A percentile compares a stretch with the other conserved stretches of the same genome.
phyloP scores from a whole-genome alignment of 2,888 invertebrate species.

The Napeogenes sylphis region DNA sequence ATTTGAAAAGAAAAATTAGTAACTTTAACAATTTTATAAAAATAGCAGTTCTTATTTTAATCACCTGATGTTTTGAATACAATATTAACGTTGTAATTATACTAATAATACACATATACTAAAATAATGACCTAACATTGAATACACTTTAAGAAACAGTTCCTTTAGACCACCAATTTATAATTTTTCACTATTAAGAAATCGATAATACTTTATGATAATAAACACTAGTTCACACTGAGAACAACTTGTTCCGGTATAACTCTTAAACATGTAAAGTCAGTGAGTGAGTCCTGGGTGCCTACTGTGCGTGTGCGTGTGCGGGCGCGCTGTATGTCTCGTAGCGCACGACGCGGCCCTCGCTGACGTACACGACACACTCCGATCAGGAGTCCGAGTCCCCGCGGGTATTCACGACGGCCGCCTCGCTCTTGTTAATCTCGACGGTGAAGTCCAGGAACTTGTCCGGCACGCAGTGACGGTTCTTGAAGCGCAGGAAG shows the following conservation, averaged over 20 bases:
- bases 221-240: background rate
- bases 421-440: slow-evolving; percentile 28
- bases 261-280: no score
- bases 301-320: slow-evolving; percentile 5
- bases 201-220: background rate
- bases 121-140: no score
- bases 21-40: no score
- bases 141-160: no score
- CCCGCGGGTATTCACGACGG: slow-evolving; percentile 11
- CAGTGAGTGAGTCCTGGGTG: background rate
- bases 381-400: slow-evolving; percentile 34
- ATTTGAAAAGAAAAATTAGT: no score
- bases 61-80: no score
- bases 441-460: slow-evolving; percentile 45
- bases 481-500: slow-evolving; percentile 56
- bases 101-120: no score
- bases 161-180: no score
- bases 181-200: background rate
- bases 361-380: slow-evolving; percentile 34
- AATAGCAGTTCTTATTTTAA: no score
- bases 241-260: slow-evolving; percentile 4
- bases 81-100: no score
- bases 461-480: slow-evolving; percentile 54
- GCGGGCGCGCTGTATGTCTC: slow-evolving; percentile 22
- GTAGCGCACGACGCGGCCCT: slow-evolving; percentile 33